phyloP scores from a whole-genome alignment of 2,113 vertebrate species.

The Catharus bicknelli region DNA sequence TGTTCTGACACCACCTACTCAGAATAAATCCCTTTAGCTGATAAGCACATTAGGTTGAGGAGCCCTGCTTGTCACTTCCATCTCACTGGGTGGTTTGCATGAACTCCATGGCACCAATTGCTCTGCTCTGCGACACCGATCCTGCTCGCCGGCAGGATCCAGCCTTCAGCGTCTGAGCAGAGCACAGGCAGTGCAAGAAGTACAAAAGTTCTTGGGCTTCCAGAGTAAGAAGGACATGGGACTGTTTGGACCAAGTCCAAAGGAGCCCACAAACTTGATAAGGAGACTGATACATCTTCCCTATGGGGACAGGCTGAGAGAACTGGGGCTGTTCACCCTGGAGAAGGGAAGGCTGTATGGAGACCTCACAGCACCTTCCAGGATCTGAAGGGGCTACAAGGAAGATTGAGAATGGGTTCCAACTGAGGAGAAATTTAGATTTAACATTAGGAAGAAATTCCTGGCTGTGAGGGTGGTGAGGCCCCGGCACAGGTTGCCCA shows the following conservation, averaged over 20 bases:
- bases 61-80: slow-evolving; percentile 34
- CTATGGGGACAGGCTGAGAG: background rate
- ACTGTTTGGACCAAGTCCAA: background rate
- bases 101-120: background rate
- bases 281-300: background rate
- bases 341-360: background rate
- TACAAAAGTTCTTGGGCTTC: background rate
- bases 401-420: background rate
- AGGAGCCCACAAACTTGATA: background rate
- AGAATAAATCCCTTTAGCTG: slow-evolving; percentile 49
- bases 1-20: slow-evolving; percentile 47
- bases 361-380: background rate
- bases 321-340: background rate
- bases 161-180: background rate
- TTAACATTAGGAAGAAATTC: background rate
- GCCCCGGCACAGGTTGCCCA: background rate
- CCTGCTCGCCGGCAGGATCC: accelerated
- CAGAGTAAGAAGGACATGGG: background rate
- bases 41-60: slow-evolving; percentile 58
- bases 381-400: background rate
- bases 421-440: background rate
- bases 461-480: background rate
- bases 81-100: slow-evolving; percentile 11
- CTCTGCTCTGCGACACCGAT: accelerated
- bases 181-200: accelerated